Evolutionary conservation across 2,888 invertebrate genomes (phyloP).

Genomic region (Isoperla grammatica): DNA sequence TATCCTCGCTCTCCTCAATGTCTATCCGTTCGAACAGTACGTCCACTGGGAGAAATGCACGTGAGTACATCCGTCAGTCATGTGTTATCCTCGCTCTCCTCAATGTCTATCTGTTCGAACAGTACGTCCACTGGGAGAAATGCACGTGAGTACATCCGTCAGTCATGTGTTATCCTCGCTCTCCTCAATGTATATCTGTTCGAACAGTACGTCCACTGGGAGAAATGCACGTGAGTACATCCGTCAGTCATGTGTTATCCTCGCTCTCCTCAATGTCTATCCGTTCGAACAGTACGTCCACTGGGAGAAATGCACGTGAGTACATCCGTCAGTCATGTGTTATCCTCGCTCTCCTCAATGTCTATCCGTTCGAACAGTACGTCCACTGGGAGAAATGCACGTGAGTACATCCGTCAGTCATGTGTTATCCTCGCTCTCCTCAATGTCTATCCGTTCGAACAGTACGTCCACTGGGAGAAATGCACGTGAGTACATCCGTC

Average conservation of each 20-base stretch:
- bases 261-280: slow-evolving; percentile 80
- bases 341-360: slow-evolving; percentile 77
- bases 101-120: slow-evolving; percentile 88
- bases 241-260: too few species aligned
- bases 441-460: slow-evolving; percentile 88
- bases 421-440: slow-evolving; percentile 78
- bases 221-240: slow-evolving; percentile 71
- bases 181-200: slow-evolving; percentile 86
- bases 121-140: slow-evolving; percentile 89
- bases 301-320: slow-evolving; percentile 80
- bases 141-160: slow-evolving; percentile 65
- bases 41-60: slow-evolving; percentile 91
- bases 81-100: too few species aligned
- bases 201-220: slow-evolving; percentile 90
- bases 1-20: slow-evolving; percentile 79
- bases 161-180: too few species aligned
- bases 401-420: too few species aligned
- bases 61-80: too few species aligned
- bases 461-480: slow-evolving; percentile 90
- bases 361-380: slow-evolving; percentile 90
- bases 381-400: slow-evolving; percentile 91
- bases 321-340: too few species aligned
- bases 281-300: slow-evolving; percentile 92
- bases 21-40: slow-evolving; percentile 91
- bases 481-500: slow-evolving; percentile 72